Conservation (phyloP, 1,140 invertebrate species). For the Aphaenogaster floridana region DNA sequence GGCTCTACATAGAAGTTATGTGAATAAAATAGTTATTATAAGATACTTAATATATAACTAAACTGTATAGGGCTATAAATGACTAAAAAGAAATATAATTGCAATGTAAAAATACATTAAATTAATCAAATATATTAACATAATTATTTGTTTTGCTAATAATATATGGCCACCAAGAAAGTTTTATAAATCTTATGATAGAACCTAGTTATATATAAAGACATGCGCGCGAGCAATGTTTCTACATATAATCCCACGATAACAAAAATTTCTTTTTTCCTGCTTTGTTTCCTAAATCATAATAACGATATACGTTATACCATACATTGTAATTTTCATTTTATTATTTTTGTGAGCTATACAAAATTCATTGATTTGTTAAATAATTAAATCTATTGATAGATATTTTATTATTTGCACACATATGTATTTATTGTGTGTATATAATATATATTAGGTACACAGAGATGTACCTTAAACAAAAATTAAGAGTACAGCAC, state of each 20-base stretch:
- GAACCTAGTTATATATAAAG: conserved; percentile 10
- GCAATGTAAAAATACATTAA: conserved; percentile 19
- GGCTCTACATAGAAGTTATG: not conserved
- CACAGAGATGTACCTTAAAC: not conserved
- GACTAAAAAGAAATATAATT: conserved; percentile 21
- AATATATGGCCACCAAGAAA: conserved; percentile 41
- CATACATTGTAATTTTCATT: conserved; percentile 21
- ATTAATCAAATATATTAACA: conserved; percentile 42
- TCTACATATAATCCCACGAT: not conserved
- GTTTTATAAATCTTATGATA: conserved; percentile 8
- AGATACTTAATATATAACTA: not conserved
- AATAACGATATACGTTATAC: not conserved
- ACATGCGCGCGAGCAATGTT: not conserved
- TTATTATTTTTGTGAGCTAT: conserved; percentile 8
- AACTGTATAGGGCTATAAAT: conserved; percentile 17
- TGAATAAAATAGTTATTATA: not conserved
- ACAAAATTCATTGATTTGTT: conserved; percentile 27
- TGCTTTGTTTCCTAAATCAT: not conserved
- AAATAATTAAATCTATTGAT: conserved; percentile 33
- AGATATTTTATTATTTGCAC: conserved; percentile 6
- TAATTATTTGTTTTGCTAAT: conserved; percentile 36
- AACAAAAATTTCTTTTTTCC: not conserved
- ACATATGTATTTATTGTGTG: conserved; percentile 12
- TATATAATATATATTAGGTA: conserved; percentile 21
- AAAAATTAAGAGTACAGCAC: not conserved